phyloP scores from a whole-genome alignment of 2,888 invertebrate species.

The Noctua fimbriata region DNA sequence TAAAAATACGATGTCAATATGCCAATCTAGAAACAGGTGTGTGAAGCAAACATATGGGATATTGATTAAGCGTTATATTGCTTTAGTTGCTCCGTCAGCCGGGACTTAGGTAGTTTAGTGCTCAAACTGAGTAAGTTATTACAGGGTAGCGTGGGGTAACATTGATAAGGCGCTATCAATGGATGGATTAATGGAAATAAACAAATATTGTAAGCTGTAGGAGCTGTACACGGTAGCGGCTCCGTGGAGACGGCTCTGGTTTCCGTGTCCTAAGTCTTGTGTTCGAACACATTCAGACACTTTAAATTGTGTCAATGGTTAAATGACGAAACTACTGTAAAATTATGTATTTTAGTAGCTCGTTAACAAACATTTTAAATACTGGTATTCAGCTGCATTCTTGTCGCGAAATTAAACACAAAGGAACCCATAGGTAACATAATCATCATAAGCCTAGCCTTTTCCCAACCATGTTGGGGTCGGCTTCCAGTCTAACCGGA shows the following conservation, averaged over 20 bases:
- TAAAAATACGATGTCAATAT: neutral
- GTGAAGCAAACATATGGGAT: conserved; percentile 13
- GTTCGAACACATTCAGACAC: neutral
- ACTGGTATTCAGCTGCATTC: too few relatives aligned
- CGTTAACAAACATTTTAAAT: too few relatives aligned
- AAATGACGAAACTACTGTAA: too few relatives aligned
- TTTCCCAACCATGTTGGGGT: too few relatives aligned
- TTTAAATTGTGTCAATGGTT: neutral
- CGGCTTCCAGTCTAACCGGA: too few relatives aligned
- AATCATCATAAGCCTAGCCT: too few relatives aligned
- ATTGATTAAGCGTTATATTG: conserved; percentile 38
- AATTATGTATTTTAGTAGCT: too few relatives aligned
- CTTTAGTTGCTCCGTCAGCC: conserved; percentile 21
- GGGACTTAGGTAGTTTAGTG: conserved; percentile 16
- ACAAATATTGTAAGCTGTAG: conserved; percentile 4
- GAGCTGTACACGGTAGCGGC: neutral
- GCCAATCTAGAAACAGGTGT: conserved; percentile 16
- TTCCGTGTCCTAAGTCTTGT: neutral
- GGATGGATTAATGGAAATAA: conserved; percentile 5
- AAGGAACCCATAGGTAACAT: too few relatives aligned
- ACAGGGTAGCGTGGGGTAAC: conserved; percentile 29
- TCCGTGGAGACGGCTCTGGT: neutral
- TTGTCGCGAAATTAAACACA: too few relatives aligned
- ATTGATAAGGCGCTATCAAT: conserved; percentile 21
- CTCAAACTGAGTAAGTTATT: conserved; percentile 46